A percentile compares a stretch with the other conserved stretches of the same genome.
Evolutionary conservation across 2,888 invertebrate genomes (phyloP).

Genomic region (Amphipyra tragopoginis): DNA sequence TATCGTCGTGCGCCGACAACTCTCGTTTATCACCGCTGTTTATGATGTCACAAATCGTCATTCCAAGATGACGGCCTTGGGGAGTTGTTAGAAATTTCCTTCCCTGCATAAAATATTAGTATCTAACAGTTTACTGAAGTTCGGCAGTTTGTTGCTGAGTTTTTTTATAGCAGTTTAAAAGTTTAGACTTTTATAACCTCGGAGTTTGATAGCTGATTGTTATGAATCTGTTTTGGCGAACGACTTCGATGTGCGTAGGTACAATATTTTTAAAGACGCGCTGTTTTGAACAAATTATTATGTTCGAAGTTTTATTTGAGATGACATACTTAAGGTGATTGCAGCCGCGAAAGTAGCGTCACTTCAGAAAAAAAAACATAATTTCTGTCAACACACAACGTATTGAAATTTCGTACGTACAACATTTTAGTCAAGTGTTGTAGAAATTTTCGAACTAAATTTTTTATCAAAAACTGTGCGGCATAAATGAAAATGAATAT

Average conservation of each 20-base stretch:
- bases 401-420: too few relatives aligned
- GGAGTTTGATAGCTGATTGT: constrained; percentile 35
- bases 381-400: too few relatives aligned
- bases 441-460: too few relatives aligned
- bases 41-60: constrained; percentile 28
- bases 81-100: constrained; percentile 25
- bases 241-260: constrained; percentile 1
- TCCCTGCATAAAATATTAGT: constrained; percentile 41
- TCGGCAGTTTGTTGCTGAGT: constrained; percentile 25
- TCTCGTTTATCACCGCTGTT: constrained; percentile 26
- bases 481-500: too few relatives aligned
- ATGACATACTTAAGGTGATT: too few relatives aligned
- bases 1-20: constrained; percentile 8
- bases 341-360: too few relatives aligned
- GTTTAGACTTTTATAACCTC: constrained; percentile 24
- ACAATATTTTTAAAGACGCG: constrained; percentile 15
- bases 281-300: constrained; percentile 13
- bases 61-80: constrained; percentile 35
- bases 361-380: too few relatives aligned
- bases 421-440: too few relatives aligned
- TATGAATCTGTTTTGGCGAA: constrained; percentile 40
- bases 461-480: too few relatives aligned
- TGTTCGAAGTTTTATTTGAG: constrained; percentile 26
- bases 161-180: constrained; percentile 46
- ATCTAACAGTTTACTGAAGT: constrained; percentile 35